These are phyloP conservation scores for Nothoprocta perdicaria DNA, from an alignment of 2,113 vertebrate genomes.

Conservation along the genomic window DNA sequence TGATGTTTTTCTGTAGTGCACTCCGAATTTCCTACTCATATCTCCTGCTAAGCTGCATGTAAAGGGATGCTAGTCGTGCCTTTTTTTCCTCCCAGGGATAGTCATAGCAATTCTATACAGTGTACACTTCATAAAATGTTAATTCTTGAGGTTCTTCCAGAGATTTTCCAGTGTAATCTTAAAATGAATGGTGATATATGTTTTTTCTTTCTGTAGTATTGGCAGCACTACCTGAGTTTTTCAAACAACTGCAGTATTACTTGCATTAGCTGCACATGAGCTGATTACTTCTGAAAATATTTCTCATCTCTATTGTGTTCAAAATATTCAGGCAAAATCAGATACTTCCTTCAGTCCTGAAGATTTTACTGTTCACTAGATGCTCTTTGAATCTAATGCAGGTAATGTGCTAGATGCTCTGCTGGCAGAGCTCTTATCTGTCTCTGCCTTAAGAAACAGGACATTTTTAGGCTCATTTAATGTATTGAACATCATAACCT, in stretches of 20 bases:
- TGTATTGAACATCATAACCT: not conserved
- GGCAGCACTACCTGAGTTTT: not conserved
- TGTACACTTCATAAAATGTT: not conserved
- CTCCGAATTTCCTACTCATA: not conserved
- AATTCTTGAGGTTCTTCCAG: slow-evolving; percentile 6
- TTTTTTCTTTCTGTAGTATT: not conserved
- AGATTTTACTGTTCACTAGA: not conserved
- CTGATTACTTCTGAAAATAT: not conserved
- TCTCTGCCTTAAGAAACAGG: not conserved
- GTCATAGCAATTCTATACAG: not conserved
- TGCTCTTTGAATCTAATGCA: not conserved
- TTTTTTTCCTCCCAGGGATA: not conserved
- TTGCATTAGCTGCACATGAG: not conserved
- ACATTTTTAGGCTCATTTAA: not conserved
- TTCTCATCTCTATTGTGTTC: not conserved
- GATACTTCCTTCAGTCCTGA: not conserved
- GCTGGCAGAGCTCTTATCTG: not conserved
- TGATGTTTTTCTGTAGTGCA: fast-evolving
- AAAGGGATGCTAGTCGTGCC: not conserved
- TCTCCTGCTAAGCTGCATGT: not conserved
- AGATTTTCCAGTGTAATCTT: not conserved
- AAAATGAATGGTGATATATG: not conserved
- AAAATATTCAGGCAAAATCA: not conserved
- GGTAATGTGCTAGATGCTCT: not conserved
- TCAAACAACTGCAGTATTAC: not conserved